Conservation (phyloP, 2,113 vertebrate genomes). For the Aegotheles bennettii region DNA sequence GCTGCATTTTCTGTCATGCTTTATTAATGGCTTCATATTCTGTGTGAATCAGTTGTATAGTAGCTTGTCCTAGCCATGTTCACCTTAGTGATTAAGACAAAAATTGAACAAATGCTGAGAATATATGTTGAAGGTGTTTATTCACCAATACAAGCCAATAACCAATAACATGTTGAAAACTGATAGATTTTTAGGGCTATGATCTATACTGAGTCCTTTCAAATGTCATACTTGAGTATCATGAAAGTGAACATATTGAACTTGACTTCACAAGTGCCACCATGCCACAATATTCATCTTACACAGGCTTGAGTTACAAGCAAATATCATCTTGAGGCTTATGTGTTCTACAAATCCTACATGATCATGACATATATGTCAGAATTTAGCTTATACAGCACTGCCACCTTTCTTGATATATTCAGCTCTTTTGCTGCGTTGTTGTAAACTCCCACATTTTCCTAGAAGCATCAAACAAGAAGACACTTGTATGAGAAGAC, state of each 20-base stretch:
- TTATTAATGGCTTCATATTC: background rate
- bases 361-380: background rate
- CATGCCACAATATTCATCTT: conserved; percentile 22
- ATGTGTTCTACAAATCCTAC: background rate
- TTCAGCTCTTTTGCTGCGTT: background rate
- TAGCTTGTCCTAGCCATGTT: background rate
- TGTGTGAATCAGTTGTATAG: background rate
- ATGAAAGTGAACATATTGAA: conserved; percentile 38
- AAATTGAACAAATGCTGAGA: background rate
- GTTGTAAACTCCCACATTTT: background rate
- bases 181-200: background rate
- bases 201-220: background rate
- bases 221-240: background rate
- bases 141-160: no score
- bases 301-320: conserved; percentile 24
- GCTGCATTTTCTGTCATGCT: background rate
- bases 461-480: background rate
- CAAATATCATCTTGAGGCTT: conserved; percentile 4
- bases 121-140: background rate
- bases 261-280: conserved; percentile 39
- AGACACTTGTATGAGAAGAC: background rate
- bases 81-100: background rate
- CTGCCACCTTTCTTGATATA: background rate
- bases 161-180: background rate
- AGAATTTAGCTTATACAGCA: background rate